Base-by-base conservation (phyloP, 2,888 invertebrate genomes). In the Ectropis crepuscularia region DNA sequence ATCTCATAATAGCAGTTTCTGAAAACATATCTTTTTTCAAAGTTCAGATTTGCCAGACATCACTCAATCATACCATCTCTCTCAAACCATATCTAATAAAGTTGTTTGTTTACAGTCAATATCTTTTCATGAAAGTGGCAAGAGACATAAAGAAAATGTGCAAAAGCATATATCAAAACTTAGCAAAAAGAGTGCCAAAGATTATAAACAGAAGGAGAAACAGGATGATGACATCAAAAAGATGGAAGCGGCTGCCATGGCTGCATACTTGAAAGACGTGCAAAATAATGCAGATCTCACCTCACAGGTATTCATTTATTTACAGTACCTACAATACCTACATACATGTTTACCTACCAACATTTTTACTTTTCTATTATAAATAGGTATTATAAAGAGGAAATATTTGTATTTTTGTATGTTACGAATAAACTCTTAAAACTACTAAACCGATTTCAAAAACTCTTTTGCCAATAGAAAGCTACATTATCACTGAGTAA, bases 41-140 rank as follows among this genome's bases (percentile, higher is more conserved):
- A 2, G 16, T 1, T 28, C 16, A 28, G 2, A 1, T 28, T 28
- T 28, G 4, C 16, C 4, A 2, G 16, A 28, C 16, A 28, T 28
- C 16, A 28, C 16, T 28, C 4, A 2, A 28, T 28, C n/a, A n/a
- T n/a, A n/a, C n/a, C n/a, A 4, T 28, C 16, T 28, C 2, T 28
- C 16, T 28, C 16, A 28, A 2, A 28, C 16, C 4, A 45, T 9
- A 41, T 43, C 36, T 46, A 11, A 10, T n/a, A n/a, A n/a, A n/a
- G n/a, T 38, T 42, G n/a, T 36, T 36, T 37, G 55, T 51, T 92
- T 93, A 46, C 86, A 98, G 97, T 99, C 98, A 80, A 95, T 98
- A 78, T 96, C 98, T 69, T 98, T 98, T 81, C 99, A 99, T 85
- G 99, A 99, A 88, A 96, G 96, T 90, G 99, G 99, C 6, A 97